Evolutionary conservation across 2,113 vertebrate genomes (phyloP), one percentile per base, ranked within the genome.

Genomic region (Azemiops feae): DNA sequence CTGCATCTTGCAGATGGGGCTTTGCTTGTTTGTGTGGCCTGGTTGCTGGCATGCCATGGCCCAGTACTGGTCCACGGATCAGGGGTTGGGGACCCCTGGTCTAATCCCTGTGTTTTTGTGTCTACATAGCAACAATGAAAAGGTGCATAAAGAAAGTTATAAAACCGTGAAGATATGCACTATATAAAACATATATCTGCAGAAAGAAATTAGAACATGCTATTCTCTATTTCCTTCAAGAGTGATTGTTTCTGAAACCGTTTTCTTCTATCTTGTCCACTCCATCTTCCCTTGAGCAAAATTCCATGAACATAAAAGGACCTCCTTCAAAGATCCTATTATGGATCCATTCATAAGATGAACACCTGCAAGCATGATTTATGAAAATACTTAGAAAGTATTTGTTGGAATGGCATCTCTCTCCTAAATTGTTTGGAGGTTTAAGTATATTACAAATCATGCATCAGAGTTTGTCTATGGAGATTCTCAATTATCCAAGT

Each of bases 251-350:
- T 60, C 88, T 89, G 55, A 14, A 90, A n/a, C 27, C 47, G 27
- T 60, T n/a, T 60, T 60, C 18, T 50, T 90, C 89, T 47, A 22
- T 30, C 53, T 43, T 86, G 47, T 30, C 74, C 34, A 22, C 12
- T 50, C 34, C n/a, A n/a, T 22, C 11, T 87, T 92, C 14, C 69
- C 20, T 60, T 54, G 85, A 64, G 25, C 60, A 34, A 81, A 85
- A 92, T 20, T 90, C 54, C 16, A 53, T 57, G 69, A 93, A 93
- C 14, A 34, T 90, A 90, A 87, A 87, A 93, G 45, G 45, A 93
- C 16, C 74, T 43, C 47, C 43, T 64, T 86, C 45, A 64, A 60
- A 90, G 64, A 50, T 34, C 85, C 30, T 86, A 25, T 34, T 50
- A 54, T 85, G 92, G 58, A 47, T n/a, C 14, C 30, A 52, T 93